These are phyloP conservation scores for Phrynocephalus versicolor DNA, from an alignment of 2,113 vertebrate species.

Conservation along the genomic window DNA sequence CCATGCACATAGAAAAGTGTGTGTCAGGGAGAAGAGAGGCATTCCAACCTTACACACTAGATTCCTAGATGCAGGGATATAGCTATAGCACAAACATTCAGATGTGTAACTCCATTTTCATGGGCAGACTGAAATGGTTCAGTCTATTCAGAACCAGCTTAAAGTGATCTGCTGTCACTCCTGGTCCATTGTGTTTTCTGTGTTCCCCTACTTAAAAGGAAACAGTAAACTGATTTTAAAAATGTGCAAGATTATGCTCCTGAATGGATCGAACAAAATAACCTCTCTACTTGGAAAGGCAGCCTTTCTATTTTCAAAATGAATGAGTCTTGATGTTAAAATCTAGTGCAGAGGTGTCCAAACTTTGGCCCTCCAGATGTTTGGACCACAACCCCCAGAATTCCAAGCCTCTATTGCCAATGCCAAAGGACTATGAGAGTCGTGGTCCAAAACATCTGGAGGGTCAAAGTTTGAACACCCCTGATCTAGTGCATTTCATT, in stretches of 20 bases:
- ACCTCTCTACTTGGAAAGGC: not conserved
- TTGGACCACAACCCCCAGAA: too few relatives aligned
- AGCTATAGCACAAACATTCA: not conserved
- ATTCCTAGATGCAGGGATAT: not conserved
- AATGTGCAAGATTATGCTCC: not conserved
- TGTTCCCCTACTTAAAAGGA: not conserved
- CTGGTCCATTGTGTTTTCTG: not conserved
- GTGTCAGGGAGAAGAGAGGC: not conserved
- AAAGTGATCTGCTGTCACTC: not conserved
- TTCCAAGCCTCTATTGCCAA: too few relatives aligned
- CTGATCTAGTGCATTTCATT: too few relatives aligned
- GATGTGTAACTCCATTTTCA: not conserved
- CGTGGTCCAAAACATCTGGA: too few relatives aligned
- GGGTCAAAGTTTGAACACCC: too few relatives aligned
- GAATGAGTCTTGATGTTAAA: too few relatives aligned
- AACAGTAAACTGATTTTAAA: not conserved
- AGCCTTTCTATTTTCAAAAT: not conserved
- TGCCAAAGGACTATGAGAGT: too few relatives aligned
- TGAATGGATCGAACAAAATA: not conserved
- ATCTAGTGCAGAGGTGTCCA: too few relatives aligned
- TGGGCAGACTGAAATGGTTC: not conserved
- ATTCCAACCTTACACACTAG: not conserved
- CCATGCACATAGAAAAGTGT: not conserved
- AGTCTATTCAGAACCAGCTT: not conserved
- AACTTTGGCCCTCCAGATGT: too few relatives aligned